Evolutionary conservation across 2,797 vertebrate species (phyloP).

Genomic region (Enteromius paludinosus): DNA sequence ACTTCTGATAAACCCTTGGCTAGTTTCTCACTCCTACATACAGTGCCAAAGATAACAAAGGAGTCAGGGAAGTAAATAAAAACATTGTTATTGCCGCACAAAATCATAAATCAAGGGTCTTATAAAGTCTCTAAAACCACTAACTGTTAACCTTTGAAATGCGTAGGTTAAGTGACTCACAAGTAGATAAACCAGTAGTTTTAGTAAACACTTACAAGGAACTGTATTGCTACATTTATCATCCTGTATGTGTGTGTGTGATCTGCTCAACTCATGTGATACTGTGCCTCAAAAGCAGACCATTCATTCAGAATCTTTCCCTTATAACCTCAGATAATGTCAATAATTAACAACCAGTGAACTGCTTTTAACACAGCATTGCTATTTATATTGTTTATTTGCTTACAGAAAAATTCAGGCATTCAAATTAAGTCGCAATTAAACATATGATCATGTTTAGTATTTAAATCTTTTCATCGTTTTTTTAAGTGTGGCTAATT

Average conservation of each 20-base stretch:
- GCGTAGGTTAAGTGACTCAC: not conserved
- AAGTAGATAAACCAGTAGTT: constrained; percentile 13
- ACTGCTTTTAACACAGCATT: not conserved
- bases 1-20: not conserved
- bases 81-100: not conserved
- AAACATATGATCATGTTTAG: not conserved
- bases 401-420: not conserved
- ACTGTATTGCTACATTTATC: constrained; percentile 12
- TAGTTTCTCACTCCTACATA: not conserved
- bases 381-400: not conserved
- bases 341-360: not conserved
- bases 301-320: not conserved
- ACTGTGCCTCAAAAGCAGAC: not conserved
- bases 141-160: not conserved
- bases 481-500: not conserved
- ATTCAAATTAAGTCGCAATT: not conserved
- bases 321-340: not conserved
- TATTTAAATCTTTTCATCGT: not conserved
- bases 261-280: not conserved
- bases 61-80: not conserved
- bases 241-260: not conserved
- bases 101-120: not conserved
- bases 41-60: not conserved
- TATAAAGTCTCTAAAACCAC: not conserved
- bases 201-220: constrained; percentile 26